phyloP scores from a whole-genome alignment of 2,888 invertebrate species.

The Heteromyza rotundicornis region DNA sequence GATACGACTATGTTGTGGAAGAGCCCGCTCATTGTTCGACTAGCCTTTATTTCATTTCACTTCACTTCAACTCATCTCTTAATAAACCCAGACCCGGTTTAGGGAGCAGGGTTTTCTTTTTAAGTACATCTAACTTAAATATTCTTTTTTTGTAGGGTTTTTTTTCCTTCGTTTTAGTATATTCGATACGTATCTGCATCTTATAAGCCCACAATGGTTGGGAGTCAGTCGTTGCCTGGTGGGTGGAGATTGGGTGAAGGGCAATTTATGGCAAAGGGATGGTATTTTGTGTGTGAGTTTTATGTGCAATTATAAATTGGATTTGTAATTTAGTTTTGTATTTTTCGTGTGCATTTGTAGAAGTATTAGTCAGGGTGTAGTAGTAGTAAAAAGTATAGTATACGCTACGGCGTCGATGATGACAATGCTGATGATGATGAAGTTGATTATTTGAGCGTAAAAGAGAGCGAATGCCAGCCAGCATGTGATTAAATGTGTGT shows the following conservation, averaged over 20 bases:
- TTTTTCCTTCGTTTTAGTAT: background rate
- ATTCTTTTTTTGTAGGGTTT: no score
- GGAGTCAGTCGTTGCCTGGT: no score
- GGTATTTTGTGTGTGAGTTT: background rate
- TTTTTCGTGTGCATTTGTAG: background rate
- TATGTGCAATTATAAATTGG: background rate
- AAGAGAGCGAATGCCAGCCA: no score
- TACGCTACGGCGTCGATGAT: background rate
- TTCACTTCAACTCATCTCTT: no score
- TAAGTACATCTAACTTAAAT: background rate
- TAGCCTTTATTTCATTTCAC: background rate
- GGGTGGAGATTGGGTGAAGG: no score
- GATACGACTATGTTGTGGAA: no score
- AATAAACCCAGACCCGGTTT: no score
- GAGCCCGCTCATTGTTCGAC: background rate
- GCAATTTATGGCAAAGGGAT: constrained; percentile 1
- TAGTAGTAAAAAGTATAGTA: background rate
- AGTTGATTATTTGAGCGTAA: no score
- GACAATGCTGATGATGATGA: background rate
- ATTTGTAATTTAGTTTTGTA: constrained; percentile 6
- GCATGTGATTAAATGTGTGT: background rate
- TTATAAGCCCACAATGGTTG: background rate
- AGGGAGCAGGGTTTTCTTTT: no score
- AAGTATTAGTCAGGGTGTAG: background rate
- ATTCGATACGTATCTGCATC: constrained; percentile 1